Evolutionary conservation across 2,888 invertebrate genomes (phyloP), one percentile per base, ranked within the genome.

Genomic region (Polyploca ridens): DNA sequence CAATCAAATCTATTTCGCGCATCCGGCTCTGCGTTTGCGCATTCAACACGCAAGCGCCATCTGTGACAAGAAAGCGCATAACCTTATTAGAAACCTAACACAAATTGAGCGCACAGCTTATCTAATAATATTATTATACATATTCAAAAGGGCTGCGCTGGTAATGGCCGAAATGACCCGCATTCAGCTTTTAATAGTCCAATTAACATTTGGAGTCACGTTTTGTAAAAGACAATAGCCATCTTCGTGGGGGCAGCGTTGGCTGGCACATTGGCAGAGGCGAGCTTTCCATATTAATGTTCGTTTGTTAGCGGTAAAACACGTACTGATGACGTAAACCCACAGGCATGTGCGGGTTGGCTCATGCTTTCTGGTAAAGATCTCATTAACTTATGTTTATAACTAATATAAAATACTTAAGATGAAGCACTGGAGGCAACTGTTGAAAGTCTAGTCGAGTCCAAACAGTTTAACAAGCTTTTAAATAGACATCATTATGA

Each of bases 61-160:
- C 90, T 94, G 93, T 93, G 94, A 93, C 93, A 92, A 90, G 94
- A 92, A 93, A 93, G 93, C 93, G 87, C 93, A 94, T 93, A 93
- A 92, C 93, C 94, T 91, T 90, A 94, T 94, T 93, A 93, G 90
- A 92, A 91, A 91, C 89, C 91, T 89, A 88, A 89, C 90, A 89
- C 89, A 90, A 93, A 93, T 91, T 92, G 91, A 91, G 84, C 83
- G 81, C 83, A 79, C 86, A 84, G 83, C 87, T 87, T 87, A 91
- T 91, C 91, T 91, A 93, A 93, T 94, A 94, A 93, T 93, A 88
- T 93, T 93, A 91, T 86, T 93, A 92, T 93, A 94, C 93, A 93
- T 93, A 94, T 94, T 94, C 94, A 94, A 94, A 94, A 90, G 91
- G 91, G 91, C 91, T 89, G 77, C 85, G 78, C 79, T 77, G 76